phyloP scores from a whole-genome alignment of 2,113 vertebrate species.

The Chaetorhynchus papuensis region DNA sequence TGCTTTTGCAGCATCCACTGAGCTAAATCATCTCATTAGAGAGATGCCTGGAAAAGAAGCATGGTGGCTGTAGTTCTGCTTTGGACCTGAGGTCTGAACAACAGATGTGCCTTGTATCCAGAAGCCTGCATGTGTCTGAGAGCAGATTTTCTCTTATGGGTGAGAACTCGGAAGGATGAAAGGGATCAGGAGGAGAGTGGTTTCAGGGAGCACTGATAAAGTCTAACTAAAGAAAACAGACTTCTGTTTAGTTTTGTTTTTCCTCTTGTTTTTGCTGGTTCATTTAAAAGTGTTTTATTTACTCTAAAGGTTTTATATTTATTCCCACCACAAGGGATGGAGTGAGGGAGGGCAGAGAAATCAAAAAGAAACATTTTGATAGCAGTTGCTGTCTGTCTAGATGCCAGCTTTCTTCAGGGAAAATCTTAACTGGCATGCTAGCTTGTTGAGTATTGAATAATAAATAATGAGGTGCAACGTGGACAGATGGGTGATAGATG shows the following conservation, averaged over 20 bases:
- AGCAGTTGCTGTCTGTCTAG: conserved; percentile 37
- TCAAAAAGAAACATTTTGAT: conserved; percentile 21
- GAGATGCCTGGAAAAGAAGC: background rate
- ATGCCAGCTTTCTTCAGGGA: conserved; percentile 46
- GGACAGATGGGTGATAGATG: conserved; percentile 58
- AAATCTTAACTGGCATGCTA: conserved; percentile 31
- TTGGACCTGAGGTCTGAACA: background rate
- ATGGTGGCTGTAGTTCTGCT: background rate
- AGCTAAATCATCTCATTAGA: background rate
- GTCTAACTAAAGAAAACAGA: background rate
- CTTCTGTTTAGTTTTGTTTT: background rate
- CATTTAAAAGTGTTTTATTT: conserved; percentile 36
- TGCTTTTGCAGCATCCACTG: background rate
- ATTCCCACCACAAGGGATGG: background rate
- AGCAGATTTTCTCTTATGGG: background rate
- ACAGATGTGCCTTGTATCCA: background rate
- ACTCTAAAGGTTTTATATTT: conserved; percentile 38
- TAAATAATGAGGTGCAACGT: conserved; percentile 58
- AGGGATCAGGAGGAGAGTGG: background rate
- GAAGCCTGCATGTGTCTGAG: background rate
- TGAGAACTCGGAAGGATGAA: background rate
- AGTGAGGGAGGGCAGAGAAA: conserved; percentile 18
- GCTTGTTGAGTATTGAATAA: conserved; percentile 57
- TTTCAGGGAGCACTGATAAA: conserved; percentile 7
- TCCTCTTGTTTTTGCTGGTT: background rate